These are phyloP conservation scores for Siniperca chuatsi DNA, from an alignment of 2,113 vertebrate species.

Conservation along the genomic window DNA sequence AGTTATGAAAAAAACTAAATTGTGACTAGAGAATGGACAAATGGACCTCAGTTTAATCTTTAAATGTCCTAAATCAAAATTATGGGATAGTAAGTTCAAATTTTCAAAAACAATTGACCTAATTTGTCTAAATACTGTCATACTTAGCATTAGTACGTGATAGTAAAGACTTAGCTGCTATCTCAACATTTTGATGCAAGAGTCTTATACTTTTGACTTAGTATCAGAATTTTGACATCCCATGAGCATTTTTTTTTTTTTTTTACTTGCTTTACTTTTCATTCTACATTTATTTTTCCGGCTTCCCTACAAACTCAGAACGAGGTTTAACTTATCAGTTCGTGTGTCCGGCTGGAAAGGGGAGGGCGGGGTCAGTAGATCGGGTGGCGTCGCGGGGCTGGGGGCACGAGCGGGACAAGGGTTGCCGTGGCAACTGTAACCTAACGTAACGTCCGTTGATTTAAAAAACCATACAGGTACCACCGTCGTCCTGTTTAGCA, in stretches of 20 bases:
- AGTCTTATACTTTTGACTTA: too few relatives aligned
- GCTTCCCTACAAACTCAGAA: not conserved
- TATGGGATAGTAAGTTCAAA: not conserved
- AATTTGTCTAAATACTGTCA: not conserved
- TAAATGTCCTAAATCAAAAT: not conserved
- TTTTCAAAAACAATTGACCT: too few relatives aligned
- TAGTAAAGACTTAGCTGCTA: not conserved
- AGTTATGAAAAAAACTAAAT: not conserved
- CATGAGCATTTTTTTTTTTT: not conserved
- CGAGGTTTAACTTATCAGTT: not conserved
- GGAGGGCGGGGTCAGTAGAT: not conserved
- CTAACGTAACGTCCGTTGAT: slow-evolving; percentile 82
- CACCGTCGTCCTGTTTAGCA: not conserved
- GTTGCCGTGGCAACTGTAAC: slow-evolving; percentile 78
- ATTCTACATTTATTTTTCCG: not conserved
- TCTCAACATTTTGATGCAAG: not conserved
- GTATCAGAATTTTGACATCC: too few relatives aligned
- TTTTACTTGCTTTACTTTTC: not conserved
- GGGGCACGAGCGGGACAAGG: slow-evolving; percentile 18
- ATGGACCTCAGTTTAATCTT: not conserved
- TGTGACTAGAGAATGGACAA: not conserved
- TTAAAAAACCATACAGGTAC: slow-evolving; percentile 69
- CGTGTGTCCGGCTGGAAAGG: not conserved
- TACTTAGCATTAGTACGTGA: too few relatives aligned
- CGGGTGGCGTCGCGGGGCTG: not conserved